Evolutionary conservation across 2,113 vertebrate genomes (phyloP).

Genomic region (Naja naja): DNA sequence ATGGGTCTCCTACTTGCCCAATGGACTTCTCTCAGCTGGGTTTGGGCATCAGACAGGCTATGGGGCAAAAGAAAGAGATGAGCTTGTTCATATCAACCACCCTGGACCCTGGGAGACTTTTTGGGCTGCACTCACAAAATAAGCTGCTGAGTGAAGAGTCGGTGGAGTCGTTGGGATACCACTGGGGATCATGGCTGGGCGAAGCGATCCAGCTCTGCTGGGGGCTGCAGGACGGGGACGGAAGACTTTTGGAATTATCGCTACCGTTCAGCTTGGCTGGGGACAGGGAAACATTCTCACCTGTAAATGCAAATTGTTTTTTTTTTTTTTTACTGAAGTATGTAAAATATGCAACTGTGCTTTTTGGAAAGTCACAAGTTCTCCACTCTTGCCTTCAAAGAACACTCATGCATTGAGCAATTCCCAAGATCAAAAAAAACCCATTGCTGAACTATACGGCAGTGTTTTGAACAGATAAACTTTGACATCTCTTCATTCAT

Average conservation of each 20-base stretch:
- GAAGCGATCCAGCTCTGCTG: conserved; percentile 94
- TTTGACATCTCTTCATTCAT: background rate
- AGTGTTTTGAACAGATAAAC: background rate
- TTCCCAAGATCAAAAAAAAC: too few species aligned
- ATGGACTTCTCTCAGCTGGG: background rate
- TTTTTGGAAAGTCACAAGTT: too few species aligned
- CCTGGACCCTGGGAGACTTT: background rate
- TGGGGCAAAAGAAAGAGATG: accelerated
- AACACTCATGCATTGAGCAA: too few species aligned
- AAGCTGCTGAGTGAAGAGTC: conserved; percentile 94
- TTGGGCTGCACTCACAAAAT: conserved; percentile 79
- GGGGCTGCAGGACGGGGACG: conserved; percentile 83
- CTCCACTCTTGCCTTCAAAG: too few species aligned
- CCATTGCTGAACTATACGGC: too few species aligned
- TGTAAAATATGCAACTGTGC: too few species aligned
- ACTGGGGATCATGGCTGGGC: conserved; percentile 95
- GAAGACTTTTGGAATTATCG: conserved; percentile 87
- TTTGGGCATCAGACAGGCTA: background rate
- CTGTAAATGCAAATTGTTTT: too few species aligned
- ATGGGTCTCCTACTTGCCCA: background rate
- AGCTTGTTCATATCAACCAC: background rate
- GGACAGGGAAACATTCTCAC: too few species aligned
- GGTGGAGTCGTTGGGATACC: conserved; percentile 94
- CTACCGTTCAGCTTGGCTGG: conserved; percentile 88
- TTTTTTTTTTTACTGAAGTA: too few species aligned